A percentile compares a stretch with the other conserved stretches of the same genome.
Conservation (phyloP, 2,113 vertebrate species). For the Pseudopipra pipra region DNA sequence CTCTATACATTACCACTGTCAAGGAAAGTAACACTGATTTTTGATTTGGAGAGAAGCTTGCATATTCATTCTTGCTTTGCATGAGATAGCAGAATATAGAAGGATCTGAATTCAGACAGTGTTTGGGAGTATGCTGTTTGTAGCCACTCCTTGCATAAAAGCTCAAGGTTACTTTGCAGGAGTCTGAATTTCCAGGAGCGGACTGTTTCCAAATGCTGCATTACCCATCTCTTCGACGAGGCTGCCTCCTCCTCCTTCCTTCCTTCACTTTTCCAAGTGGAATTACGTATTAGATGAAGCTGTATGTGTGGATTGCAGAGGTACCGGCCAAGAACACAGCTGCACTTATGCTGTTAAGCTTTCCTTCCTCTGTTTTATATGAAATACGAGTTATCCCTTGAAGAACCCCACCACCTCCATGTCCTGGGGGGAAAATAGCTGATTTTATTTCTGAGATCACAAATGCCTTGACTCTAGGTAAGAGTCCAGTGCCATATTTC, state of each 20-base stretch:
- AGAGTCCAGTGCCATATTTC: conserved; percentile 26
- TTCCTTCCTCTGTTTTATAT: not conserved
- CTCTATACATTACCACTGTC: not conserved
- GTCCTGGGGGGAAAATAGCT: not conserved
- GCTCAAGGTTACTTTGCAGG: not conserved
- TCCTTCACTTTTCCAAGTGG: not conserved
- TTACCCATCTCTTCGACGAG: not conserved
- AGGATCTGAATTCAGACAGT: not conserved
- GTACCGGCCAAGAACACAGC: not conserved
- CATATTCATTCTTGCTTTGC: not conserved
- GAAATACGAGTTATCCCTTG: not conserved
- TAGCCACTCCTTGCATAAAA: not conserved
- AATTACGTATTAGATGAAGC: conserved; percentile 1
- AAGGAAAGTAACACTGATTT: not conserved
- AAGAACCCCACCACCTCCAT: not conserved
- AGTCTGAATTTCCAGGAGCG: not conserved
- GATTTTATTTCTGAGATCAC: conserved; percentile 43
- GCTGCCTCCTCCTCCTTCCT: conserved; percentile 11
- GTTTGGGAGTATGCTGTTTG: not conserved
- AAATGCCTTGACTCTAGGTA: not conserved
- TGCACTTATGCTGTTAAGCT: conserved; percentile 5
- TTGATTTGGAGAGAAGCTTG: not conserved
- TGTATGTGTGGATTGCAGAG: not conserved
- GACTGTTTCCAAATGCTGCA: conserved; percentile 34
- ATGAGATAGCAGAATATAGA: not conserved